These are phyloP conservation scores for Ridgeia piscesae DNA, from an alignment of 1,140 invertebrate genomes.

Conservation along the genomic window DNA sequence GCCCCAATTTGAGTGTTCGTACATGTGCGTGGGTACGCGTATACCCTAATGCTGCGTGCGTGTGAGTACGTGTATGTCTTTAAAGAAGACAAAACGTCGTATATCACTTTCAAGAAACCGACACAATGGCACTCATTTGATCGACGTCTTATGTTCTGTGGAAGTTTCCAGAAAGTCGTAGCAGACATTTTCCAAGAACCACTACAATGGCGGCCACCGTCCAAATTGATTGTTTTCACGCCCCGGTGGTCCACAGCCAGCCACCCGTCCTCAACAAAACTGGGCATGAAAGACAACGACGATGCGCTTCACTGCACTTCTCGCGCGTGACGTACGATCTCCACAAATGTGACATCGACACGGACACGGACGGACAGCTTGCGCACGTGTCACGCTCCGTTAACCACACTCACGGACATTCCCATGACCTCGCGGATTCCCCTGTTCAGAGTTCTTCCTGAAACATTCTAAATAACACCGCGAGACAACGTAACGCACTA, in stretches of 20 bases:
- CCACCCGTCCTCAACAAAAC: not conserved
- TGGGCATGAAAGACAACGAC: not conserved
- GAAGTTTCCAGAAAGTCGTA: not conserved
- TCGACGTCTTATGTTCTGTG: not conserved
- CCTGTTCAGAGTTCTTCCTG: not conserved
- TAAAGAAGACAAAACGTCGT: not conserved
- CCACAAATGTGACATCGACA: not conserved
- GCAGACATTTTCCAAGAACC: not conserved
- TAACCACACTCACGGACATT: not conserved
- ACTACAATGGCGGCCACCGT: not conserved
- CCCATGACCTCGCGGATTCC: not conserved
- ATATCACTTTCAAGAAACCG: not conserved
- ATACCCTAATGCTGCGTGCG: not conserved
- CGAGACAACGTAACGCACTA: not conserved
- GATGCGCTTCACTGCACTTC: not conserved
- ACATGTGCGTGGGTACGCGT: not conserved
- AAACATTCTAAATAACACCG: not conserved
- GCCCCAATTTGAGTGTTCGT: too few relatives aligned
- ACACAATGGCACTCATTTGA: not conserved
- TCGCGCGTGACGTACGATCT: not conserved
- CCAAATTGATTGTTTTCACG: not conserved
- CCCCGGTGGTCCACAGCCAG: not conserved
- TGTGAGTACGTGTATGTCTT: not conserved
- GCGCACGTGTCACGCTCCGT: not conserved
- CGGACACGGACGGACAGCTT: not conserved